Conservation (phyloP, 1,140 invertebrate genomes). For the Chelonus insularis region DNA sequence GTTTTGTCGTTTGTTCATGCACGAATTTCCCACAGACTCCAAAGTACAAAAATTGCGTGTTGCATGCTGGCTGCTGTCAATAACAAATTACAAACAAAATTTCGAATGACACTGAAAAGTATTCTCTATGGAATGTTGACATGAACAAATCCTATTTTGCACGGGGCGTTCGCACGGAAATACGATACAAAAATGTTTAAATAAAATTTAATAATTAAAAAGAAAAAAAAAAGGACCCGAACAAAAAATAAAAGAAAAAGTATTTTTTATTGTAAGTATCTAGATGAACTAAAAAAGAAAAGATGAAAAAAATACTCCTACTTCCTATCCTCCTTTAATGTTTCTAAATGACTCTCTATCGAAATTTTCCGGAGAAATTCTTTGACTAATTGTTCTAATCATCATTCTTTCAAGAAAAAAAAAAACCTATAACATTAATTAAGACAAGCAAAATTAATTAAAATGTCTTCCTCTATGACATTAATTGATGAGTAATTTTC, state of each 20-base stretch:
- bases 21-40: neutral
- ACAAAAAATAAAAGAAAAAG: conserved; percentile 6
- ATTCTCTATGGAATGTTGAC: too few species aligned
- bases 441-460: too few species aligned
- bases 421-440: too few species aligned
- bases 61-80: conserved; percentile 32
- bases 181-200: conserved; percentile 14
- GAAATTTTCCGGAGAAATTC: too few species aligned
- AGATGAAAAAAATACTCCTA: conserved; percentile 19
- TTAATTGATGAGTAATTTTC: too few species aligned
- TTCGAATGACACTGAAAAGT: too few species aligned
- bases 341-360: neutral
- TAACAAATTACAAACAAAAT: too few species aligned
- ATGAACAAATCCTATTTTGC: conserved; percentile 37
- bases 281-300: conserved; percentile 19
- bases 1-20: neutral
- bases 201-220: conserved; percentile 16
- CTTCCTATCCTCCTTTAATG: neutral
- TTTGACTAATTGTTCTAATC: too few species aligned
- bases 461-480: too few species aligned
- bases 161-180: conserved; percentile 42
- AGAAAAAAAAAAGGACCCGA: conserved; percentile 20
- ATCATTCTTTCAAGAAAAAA: too few species aligned
- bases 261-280: conserved; percentile 12
- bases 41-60: conserved; percentile 26